Evolutionary conservation across 2,797 vertebrate species (phyloP), one percentile per base, ranked within the genome.

Genomic region (Passerculus sandwichensis): DNA sequence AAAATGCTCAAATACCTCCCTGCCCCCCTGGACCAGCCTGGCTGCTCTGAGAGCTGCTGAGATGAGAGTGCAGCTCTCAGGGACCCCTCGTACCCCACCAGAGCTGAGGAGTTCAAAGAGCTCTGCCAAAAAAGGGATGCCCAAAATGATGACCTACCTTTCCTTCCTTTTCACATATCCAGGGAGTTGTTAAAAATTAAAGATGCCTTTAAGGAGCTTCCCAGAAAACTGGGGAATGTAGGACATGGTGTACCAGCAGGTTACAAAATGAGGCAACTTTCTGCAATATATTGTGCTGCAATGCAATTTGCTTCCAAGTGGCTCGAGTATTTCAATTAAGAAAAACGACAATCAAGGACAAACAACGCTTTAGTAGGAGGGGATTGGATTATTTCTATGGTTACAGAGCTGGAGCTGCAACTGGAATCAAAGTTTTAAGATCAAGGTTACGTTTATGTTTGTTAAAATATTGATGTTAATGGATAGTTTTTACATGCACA

Each of bases 151-250:
- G 61, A 85, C 92, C 91, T 91, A 71, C 78, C 84, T 96, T 91
- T 69, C 42, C 62, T 89, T 87, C 90, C 9, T 6, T 61, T 61
- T 59, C 85, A 60, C 73, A 10, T 76, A 93, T 90, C 75, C 91
- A 92, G 90, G 74, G 88, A 89, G 84, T 13, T 74, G 94, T 96
- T 91, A 97, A 96, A 96, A 87, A 96, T 97, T 92, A 61, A 96
- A 95, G 86, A 93, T 69, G 78, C 94, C 94, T 97, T 89, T 54
- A 88, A 97, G 92, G 92, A 96, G 38, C 94, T 95, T 92, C 89
- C 91, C 94, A 83, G 92, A 77, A 92, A 97, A 69, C 42, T 65
- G 67, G 56, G 8, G n/a, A 93, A 95, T 94, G 84, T 95, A 93
- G 96, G 93, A 77, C 95, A 48, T 83, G 26, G 72, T 80, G 93